Conservation (phyloP, 1,140 invertebrate genomes). For the Drosophila kohkoa region DNA sequence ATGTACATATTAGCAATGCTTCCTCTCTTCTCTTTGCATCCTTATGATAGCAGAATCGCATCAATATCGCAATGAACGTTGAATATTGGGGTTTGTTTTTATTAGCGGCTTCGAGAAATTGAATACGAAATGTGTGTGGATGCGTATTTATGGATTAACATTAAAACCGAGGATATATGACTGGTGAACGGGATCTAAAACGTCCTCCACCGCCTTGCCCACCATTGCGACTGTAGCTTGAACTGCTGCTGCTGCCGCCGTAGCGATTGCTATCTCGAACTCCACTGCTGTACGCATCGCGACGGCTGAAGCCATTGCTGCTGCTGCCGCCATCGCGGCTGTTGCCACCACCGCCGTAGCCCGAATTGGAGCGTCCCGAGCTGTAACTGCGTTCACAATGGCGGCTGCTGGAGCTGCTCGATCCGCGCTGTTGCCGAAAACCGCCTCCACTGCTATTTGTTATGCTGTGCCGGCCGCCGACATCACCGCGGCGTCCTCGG, state of each 20-base stretch:
- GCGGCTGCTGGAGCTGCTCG: conserved; percentile 82
- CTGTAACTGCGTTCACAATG: conserved; percentile 85
- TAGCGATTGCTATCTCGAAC: conserved; percentile 84
- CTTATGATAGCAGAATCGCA: conserved; percentile 30
- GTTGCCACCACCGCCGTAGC: conserved; percentile 61
- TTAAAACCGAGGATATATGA: conserved; percentile 77
- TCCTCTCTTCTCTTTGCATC: conserved; percentile 10
- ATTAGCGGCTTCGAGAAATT: conserved; percentile 37
- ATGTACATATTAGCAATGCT: conserved; percentile 53
- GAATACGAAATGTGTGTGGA: conserved; percentile 2
- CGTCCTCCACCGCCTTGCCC: conserved; percentile 81
- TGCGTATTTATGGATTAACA: conserved; percentile 11
- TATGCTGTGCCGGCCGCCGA: conserved; percentile 86
- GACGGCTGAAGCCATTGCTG: conserved; percentile 76
- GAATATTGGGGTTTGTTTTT: conserved; percentile 27
- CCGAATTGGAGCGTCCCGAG: conserved; percentile 85
- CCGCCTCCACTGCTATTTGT: conserved; percentile 85
- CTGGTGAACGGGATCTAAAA: conserved; percentile 78
- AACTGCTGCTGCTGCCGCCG: conserved; percentile 80
- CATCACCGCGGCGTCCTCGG: conserved; percentile 86
- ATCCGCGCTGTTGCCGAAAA: conserved; percentile 75
- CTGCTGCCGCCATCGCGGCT: conserved; percentile 82
- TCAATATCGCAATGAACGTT: conserved; percentile 53
- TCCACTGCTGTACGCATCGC: conserved; percentile 82
- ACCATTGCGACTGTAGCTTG: conserved; percentile 82